A percentile compares a stretch with the other conserved stretches of the same genome.
phyloP scores from a whole-genome alignment of 2,797 vertebrate genomes.

The Xenops minutus region DNA sequence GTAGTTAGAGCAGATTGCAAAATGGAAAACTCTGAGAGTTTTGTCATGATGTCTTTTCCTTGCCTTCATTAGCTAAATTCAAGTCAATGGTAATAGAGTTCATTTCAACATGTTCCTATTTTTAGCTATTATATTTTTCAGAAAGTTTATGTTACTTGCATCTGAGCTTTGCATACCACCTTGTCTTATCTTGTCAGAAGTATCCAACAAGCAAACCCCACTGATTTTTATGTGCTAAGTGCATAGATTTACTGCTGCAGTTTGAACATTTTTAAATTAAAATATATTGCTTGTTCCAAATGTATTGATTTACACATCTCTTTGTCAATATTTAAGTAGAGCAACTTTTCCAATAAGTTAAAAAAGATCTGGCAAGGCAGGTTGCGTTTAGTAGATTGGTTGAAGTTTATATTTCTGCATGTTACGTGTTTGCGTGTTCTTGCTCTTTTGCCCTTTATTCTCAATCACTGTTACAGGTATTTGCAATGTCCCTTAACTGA shows the following conservation, averaged over 20 bases:
- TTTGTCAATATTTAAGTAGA: conserved; percentile 95
- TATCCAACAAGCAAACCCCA: conserved; percentile 56
- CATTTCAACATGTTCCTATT: neutral
- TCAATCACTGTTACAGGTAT: conserved; percentile 34
- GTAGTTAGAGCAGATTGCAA: conserved; percentile 12
- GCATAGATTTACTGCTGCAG: conserved; percentile 95
- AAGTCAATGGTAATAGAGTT: neutral
- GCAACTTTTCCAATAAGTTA: conserved; percentile 96
- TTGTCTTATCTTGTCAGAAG: conserved; percentile 60
- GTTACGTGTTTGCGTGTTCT: conserved; percentile 12
- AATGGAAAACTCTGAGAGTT: neutral
- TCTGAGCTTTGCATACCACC: conserved; percentile 12
- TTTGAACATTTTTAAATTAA: conserved; percentile 99
- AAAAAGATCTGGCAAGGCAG: conserved; percentile 86
- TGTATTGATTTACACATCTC: conserved; percentile 94
- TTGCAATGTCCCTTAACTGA: conserved; percentile 1
- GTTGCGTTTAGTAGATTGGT: conserved; percentile 84
- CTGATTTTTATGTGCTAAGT: conserved; percentile 80
- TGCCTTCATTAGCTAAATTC: neutral
- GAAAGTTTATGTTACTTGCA: neutral
- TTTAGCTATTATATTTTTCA: neutral
- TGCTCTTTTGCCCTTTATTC: conserved; percentile 58
- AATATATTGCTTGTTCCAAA: conserved; percentile 97
- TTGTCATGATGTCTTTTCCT: neutral
- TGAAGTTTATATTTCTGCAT: conserved; percentile 77